phyloP scores from a whole-genome alignment of 2,797 vertebrate genomes.

The Platyrinchus mystaceus region DNA sequence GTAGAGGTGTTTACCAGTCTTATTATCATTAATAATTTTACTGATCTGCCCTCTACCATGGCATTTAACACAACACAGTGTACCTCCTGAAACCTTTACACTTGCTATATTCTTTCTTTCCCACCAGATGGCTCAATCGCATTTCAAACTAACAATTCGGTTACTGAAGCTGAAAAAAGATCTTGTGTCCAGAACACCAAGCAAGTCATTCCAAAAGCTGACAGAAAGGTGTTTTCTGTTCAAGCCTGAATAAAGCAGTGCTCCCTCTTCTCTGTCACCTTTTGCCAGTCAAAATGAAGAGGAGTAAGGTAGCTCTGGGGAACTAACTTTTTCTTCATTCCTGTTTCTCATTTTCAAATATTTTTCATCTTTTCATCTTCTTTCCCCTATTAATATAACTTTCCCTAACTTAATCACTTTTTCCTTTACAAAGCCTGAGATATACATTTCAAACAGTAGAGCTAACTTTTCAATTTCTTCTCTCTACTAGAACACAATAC shows the following conservation, averaged over 20 bases:
- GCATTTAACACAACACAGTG: neutral
- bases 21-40: neutral
- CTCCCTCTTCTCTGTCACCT: neutral
- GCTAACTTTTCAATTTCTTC: neutral
- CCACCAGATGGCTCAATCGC: constrained; percentile 67
- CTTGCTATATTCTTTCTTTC: neutral
- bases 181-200: neutral
- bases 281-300: neutral
- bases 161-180: neutral
- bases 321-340: neutral
- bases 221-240: neutral
- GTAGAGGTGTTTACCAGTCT: neutral
- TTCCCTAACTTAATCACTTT: neutral
- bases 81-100: neutral
- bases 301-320: neutral
- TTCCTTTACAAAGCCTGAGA: neutral
- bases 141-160: neutral
- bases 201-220: neutral
- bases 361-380: neutral
- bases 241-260: neutral
- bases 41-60: neutral
- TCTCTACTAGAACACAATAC: neutral
- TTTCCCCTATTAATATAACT: neutral
- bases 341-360: neutral
- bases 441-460: neutral